A percentile compares a stretch with the other conserved stretches of the same genome.
Conservation (phyloP, 2,888 invertebrate genomes). For the Drosophila antonietae region DNA sequence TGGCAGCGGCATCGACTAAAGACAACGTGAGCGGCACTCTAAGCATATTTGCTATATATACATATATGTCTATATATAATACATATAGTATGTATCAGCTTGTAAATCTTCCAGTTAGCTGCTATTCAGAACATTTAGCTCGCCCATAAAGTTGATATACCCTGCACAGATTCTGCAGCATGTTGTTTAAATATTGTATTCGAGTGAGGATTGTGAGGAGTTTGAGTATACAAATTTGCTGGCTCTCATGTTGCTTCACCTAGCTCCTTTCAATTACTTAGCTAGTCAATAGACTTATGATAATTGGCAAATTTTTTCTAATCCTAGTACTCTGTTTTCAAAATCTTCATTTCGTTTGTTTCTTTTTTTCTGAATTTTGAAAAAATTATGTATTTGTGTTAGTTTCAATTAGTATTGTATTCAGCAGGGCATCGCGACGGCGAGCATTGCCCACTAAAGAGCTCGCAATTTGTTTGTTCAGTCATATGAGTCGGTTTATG, state of each 20-base stretch:
- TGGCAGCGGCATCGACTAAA: neutral
- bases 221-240: neutral
- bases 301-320: neutral
- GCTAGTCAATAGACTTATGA: too few relatives aligned
- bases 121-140: constrained; percentile 25
- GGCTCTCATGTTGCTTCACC: neutral
- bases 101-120: constrained; percentile 23
- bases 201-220: too few relatives aligned
- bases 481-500: constrained; percentile 25
- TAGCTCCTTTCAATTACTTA: neutral
- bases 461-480: constrained; percentile 1
- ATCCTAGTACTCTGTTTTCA: neutral
- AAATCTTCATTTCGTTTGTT: neutral
- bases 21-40: constrained; percentile 37
- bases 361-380: neutral
- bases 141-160: constrained; percentile 9
- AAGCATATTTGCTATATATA: constrained; percentile 10
- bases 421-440: neutral
- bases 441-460: neutral
- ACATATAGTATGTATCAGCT: constrained; percentile 1
- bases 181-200: neutral
- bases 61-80: neutral
- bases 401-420: neutral
- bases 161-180: neutral
- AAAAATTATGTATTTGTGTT: constrained; percentile 1